Evolutionary conservation across 1,140 invertebrate genomes (phyloP), one percentile per base, ranked within the genome.

Genomic region (Aporrectodea caliginosa): DNA sequence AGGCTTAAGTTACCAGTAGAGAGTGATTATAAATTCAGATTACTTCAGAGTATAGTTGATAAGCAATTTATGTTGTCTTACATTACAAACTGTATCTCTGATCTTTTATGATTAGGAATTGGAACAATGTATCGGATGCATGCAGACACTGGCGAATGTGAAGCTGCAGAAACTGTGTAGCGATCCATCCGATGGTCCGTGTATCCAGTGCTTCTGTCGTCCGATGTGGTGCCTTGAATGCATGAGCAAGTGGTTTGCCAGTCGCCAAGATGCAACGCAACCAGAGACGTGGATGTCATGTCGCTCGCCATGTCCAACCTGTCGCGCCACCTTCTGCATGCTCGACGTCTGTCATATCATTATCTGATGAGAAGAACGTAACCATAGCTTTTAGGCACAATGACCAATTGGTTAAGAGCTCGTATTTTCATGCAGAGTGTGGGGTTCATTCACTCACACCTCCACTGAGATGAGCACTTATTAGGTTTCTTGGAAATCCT

Each of bases 231-330:
- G 95, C 89, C 88, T 92, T 12, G 91, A 93, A 81, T 89, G 88
- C 81, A 85, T 89, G 90, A 94, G 92, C 1, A 93, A 93, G 87
- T 97, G 95, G 95, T 92, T 88, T 85, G 94, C 93, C 35, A 92
- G 93, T 72, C 91, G 94, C 70, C 95, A 96, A 88, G 92, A 93
- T 84, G 91, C 93, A 82, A 89, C 91, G 58, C 87, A 90, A 69
- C 92, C 93, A 32, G 91, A 93, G 83, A 91, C 90, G 0, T 97
- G 95, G 95, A 88, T 97, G 68, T 90, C 91, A 32, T 92, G 93
- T n/a, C 94, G 93, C 86, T 94, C 94, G 86, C 93, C 93, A 0
- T 97, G 95, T 88, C 95, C 95, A 22, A 93, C 95, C 79, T 97
- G 95, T 84, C 89, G 95, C 83, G 92, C 93, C 43, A 90, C 88